A percentile compares a stretch with the other conserved stretches of the same genome.
phyloP scores from a whole-genome alignment of 2,888 invertebrate genomes.

The Empis livida region DNA sequence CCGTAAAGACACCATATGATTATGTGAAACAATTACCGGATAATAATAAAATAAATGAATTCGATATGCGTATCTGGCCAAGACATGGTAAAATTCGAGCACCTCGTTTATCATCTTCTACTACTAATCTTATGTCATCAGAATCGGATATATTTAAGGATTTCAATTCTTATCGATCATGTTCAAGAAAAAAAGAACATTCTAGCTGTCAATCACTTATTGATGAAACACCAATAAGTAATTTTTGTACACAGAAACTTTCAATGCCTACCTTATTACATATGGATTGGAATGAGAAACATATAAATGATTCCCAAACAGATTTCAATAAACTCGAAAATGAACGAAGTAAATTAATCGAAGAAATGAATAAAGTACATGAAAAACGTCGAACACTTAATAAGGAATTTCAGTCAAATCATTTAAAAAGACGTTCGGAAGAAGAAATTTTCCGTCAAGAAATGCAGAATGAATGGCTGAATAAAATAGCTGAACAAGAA shows the following conservation, averaged over 20 bases:
- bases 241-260: conserved; percentile 5
- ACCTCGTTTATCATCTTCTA: conserved; percentile 27
- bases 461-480: conserved; percentile 76
- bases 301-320: conserved; percentile 12
- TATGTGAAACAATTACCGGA: no score
- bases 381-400: conserved; percentile 2
- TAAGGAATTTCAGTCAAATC: conserved; percentile 15
- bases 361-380: conserved; percentile 23
- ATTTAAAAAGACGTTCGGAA: conserved; percentile 46
- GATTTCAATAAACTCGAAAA: conserved; percentile 51
- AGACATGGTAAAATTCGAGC: conserved; percentile 22
- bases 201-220: conserved; percentile 28
- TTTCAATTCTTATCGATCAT: conserved; percentile 22
- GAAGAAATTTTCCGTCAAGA: conserved; percentile 60
- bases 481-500: conserved; percentile 63
- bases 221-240: conserved; percentile 19
- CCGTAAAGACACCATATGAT: no score
- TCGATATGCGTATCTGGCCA: conserved; percentile 27
- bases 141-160: conserved; percentile 5
- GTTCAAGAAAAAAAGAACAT: conserved; percentile 20
- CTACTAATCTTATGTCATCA: conserved; percentile 25
- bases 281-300: conserved; percentile 16
- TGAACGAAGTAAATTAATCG: conserved; percentile 37
- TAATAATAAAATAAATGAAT: conserved; percentile 18
- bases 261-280: conserved; percentile 5